Evolutionary conservation across 2,888 invertebrate species (phyloP).

Genomic region (Tenodera sinensis): DNA sequence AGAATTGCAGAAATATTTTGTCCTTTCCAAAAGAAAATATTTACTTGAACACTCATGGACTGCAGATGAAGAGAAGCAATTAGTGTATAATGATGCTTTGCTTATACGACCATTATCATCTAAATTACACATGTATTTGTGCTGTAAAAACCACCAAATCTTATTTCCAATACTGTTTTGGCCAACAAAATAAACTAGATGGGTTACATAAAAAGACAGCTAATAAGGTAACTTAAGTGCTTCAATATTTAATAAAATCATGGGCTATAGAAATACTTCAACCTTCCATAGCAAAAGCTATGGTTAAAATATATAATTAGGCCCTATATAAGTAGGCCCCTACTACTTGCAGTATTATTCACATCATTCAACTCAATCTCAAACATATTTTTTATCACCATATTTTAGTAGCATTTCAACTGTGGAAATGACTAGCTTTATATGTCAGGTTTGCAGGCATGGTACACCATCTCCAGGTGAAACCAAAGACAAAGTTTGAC

Average conservation of each 20-base stretch:
- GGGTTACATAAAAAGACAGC: background rate
- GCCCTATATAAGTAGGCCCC: conserved; percentile 6
- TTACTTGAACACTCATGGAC: no score
- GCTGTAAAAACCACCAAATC: background rate
- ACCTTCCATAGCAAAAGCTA: background rate
- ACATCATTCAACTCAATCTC: background rate
- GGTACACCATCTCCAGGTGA: background rate
- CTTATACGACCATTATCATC: no score
- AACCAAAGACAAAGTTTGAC: background rate
- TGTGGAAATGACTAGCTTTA: conserved; percentile 6
- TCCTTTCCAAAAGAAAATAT: no score
- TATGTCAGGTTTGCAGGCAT: background rate
- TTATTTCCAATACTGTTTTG: background rate
- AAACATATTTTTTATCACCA: background rate
- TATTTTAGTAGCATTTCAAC: background rate
- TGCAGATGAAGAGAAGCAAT: no score
- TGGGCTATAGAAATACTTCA: background rate
- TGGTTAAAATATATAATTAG: background rate
- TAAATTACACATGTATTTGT: background rate
- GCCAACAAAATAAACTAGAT: background rate
- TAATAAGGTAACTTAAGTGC: background rate
- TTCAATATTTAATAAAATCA: background rate
- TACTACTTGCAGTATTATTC: background rate
- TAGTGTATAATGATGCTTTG: no score
- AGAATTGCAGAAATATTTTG: no score